A percentile compares a stretch with the other conserved stretches of the same genome.
These are phyloP conservation scores for Drosophila borborema DNA, from an alignment of 2,888 invertebrate genomes.

Conservation along the genomic window DNA sequence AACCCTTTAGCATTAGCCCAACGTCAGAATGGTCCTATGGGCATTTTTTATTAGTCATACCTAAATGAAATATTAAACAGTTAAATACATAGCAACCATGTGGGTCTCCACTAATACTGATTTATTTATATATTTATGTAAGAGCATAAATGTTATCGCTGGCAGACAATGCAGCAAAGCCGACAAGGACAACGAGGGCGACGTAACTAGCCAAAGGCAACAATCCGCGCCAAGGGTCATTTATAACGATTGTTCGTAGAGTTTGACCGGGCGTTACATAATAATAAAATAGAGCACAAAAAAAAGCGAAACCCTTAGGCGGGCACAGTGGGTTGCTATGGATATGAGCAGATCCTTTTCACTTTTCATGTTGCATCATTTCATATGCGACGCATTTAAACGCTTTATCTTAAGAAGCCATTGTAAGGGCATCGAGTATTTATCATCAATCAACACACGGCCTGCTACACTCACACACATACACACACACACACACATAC, in stretches of 20 bases:
- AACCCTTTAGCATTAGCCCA: no score
- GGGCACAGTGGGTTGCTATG: constrained; percentile 4
- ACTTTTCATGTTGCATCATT: constrained; percentile 78
- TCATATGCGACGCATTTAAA: constrained; percentile 78
- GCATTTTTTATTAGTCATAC: constrained; percentile 39
- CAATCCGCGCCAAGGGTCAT: constrained; percentile 70
- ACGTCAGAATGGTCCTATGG: background rate
- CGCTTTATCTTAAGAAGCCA: constrained; percentile 78
- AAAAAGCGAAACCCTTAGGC: constrained; percentile 31
- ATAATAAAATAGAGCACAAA: constrained; percentile 64
- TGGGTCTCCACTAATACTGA: constrained; percentile 71
- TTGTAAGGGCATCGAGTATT: constrained; percentile 66
- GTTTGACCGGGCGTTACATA: constrained; percentile 57
- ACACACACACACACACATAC: constrained; percentile 4
- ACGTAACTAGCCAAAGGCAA: constrained; percentile 40
- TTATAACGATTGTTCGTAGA: constrained; percentile 69
- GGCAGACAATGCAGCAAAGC: constrained; percentile 60
- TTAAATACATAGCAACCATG: constrained; percentile 37
- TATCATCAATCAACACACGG: constrained; percentile 78
- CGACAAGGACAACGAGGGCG: constrained; percentile 35
- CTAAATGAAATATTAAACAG: constrained; percentile 62
- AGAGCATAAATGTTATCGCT: constrained; percentile 78
- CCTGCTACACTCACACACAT: constrained; percentile 51
- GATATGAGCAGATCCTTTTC: constrained; percentile 57
- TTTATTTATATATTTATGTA: constrained; percentile 76